Evolutionary conservation across 1,140 invertebrate species (phyloP).

Genomic region (Lasaia peninsularis): DNA sequence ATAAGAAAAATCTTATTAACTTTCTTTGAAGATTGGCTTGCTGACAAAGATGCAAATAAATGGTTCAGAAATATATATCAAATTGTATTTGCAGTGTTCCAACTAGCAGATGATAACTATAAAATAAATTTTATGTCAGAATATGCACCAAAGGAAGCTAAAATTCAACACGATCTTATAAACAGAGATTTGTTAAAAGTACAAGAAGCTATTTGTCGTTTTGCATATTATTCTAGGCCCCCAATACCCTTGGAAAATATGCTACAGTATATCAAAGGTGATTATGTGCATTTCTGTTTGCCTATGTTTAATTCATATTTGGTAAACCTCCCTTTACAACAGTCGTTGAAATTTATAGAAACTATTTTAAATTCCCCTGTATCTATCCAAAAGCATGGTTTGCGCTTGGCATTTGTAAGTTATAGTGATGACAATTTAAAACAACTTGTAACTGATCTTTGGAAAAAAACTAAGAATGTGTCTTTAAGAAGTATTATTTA

Average conservation of each 20-base stretch:
- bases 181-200: slow-evolving; percentile 32
- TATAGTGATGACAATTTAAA: slow-evolving; percentile 37
- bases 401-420: slow-evolving; percentile 47
- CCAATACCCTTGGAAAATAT: slow-evolving; percentile 38
- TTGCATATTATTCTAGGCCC: slow-evolving; percentile 42
- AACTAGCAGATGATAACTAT: slow-evolving; percentile 35
- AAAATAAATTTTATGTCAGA: slow-evolving; percentile 42
- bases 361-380: slow-evolving; percentile 40
- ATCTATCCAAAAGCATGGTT: slow-evolving; percentile 52
- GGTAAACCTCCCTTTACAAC: slow-evolving; percentile 36
- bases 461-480: slow-evolving; percentile 49
- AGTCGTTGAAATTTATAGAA: slow-evolving; percentile 39
- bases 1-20: slow-evolving; percentile 32
- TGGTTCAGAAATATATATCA: slow-evolving; percentile 4
- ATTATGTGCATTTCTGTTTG: slow-evolving; percentile 46
- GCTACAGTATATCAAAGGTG: slow-evolving; percentile 45
- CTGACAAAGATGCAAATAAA: background rate
- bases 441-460: slow-evolving; percentile 34
- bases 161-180: slow-evolving; percentile 38
- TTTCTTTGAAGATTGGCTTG: slow-evolving; percentile 29
- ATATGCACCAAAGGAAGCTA: slow-evolving; percentile 38
- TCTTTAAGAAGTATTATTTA: slow-evolving; percentile 45
- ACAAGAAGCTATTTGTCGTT: slow-evolving; percentile 45
- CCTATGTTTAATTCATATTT: slow-evolving; percentile 45
- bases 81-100: slow-evolving; percentile 41